Evolutionary conservation across 2,797 vertebrate species (phyloP).

Genomic region (Tokudaia muenninki): DNA sequence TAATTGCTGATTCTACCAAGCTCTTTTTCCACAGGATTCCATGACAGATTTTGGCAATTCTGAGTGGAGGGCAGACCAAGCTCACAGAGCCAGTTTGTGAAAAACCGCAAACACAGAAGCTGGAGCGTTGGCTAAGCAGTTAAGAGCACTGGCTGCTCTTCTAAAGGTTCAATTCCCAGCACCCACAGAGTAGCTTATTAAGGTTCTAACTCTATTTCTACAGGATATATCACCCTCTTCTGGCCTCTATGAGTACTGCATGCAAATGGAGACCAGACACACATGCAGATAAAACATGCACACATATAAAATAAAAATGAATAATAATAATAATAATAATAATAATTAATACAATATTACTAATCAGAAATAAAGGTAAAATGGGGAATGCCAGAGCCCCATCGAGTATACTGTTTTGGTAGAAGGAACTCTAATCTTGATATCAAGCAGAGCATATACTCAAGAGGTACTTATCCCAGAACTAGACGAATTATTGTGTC

Average conservation of each 20-base stretch:
- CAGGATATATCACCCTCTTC: not conserved
- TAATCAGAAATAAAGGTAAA: not conserved
- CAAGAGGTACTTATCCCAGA: not conserved
- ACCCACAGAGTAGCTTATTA: not conserved
- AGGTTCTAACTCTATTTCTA: not conserved
- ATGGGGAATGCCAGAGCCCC: accelerated
- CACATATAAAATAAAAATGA: not conserved
- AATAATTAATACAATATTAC: not conserved
- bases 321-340: too few species aligned
- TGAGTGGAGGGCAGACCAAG: not conserved
- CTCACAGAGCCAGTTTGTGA: not conserved
- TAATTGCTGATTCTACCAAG: not conserved
- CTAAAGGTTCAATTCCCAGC: not conserved
- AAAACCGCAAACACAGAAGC: not conserved
- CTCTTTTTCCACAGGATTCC: not conserved
- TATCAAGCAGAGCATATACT: not conserved
- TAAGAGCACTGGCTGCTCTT: not conserved
- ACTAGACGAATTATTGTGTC: not conserved
- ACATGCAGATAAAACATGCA: not conserved
- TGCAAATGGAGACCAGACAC: not conserved
- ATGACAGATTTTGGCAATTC: not conserved
- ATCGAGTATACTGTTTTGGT: accelerated
- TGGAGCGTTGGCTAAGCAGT: not conserved
- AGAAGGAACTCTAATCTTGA: not conserved
- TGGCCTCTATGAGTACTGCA: not conserved